Conservation (phyloP, 1,140 invertebrate genomes). For the Choristoneura fumiferana region DNA sequence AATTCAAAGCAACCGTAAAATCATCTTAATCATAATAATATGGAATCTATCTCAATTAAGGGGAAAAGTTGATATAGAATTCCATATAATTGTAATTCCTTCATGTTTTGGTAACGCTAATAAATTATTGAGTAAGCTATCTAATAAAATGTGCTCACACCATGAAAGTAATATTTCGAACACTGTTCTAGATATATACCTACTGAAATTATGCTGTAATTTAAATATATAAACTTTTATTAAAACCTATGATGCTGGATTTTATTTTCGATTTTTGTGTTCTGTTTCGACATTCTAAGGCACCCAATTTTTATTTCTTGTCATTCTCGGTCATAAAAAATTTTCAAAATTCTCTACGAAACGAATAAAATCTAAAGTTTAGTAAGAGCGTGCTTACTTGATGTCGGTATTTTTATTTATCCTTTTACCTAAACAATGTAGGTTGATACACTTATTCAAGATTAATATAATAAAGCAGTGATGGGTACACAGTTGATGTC, state of each 20-base stretch:
- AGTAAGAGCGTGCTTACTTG: too few relatives aligned
- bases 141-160: slow-evolving; percentile 67
- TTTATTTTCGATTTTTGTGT: slow-evolving; percentile 43
- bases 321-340: too few relatives aligned
- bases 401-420: too few relatives aligned
- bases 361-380: too few relatives aligned
- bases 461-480: too few relatives aligned
- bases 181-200: slow-evolving; percentile 72
- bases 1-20: slow-evolving; percentile 21
- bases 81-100: slow-evolving; percentile 36
- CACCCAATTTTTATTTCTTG: too few relatives aligned
- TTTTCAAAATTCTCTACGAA: too few relatives aligned
- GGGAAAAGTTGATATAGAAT: slow-evolving; percentile 67
- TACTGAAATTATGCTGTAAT: slow-evolving; percentile 69
- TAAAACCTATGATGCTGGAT: slow-evolving; percentile 72
- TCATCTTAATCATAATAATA: slow-evolving; percentile 36
- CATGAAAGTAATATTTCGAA: slow-evolving; percentile 67
- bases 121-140: slow-evolving; percentile 52
- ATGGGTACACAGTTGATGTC: too few relatives aligned
- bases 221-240: slow-evolving; percentile 75
- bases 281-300: slow-evolving; percentile 16
- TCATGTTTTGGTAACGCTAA: slow-evolving; percentile 48
- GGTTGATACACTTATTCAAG: too few relatives aligned
- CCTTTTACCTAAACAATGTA: too few relatives aligned
- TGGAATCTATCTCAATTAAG: slow-evolving; percentile 60